Percentiles rank a stretch among this genome's conserved stretches.
phyloP scores from a whole-genome alignment of 2,797 vertebrate genomes.

The Manis javanica region DNA sequence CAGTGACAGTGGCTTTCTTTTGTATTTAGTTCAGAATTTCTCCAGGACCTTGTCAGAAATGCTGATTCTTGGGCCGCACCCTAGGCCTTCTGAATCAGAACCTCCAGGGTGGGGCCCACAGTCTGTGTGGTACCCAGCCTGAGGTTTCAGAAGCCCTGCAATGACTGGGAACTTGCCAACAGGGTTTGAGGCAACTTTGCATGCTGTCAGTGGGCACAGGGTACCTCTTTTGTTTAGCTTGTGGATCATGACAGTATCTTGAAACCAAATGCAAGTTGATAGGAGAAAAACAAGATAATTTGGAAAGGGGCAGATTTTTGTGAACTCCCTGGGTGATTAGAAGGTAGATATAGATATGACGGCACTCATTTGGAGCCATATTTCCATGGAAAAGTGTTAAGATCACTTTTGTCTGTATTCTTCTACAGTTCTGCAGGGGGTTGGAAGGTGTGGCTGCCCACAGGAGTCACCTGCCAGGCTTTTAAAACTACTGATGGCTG shows the following conservation, averaged over 20 bases:
- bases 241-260: not conserved
- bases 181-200: not conserved
- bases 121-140: not conserved
- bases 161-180: not conserved
- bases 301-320: not conserved
- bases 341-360: not conserved
- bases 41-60: not conserved
- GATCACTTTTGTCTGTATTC: not conserved
- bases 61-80: not conserved
- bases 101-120: not conserved
- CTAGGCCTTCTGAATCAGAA: not conserved
- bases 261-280: constrained; percentile 35
- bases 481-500: not conserved
- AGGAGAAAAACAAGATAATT: not conserved
- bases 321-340: not conserved
- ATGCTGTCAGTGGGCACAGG: not conserved
- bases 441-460: not conserved
- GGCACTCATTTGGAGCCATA: not conserved
- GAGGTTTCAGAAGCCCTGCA: not conserved
- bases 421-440: not conserved
- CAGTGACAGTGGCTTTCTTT: not conserved
- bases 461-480: not conserved
- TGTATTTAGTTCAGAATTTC: not conserved
- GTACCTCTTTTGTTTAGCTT: not conserved
- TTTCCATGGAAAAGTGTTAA: not conserved